phyloP scores from a whole-genome alignment of 2,888 invertebrate species.

The Drosophila cognata region DNA sequence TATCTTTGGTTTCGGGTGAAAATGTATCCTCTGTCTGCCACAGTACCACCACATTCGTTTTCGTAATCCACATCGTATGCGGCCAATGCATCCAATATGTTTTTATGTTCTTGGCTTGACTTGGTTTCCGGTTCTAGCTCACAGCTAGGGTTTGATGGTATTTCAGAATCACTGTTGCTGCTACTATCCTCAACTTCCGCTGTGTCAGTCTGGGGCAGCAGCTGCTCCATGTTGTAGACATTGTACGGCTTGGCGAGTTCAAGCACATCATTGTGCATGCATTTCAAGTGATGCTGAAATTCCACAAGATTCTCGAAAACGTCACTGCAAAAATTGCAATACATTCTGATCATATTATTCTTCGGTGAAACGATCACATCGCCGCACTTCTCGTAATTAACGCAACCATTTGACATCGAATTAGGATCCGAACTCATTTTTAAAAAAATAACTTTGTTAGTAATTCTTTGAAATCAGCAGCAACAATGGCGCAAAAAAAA shows the following conservation, averaged over 20 bases:
- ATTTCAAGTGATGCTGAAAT: slow-evolving; percentile 67
- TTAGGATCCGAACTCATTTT: slow-evolving; percentile 52
- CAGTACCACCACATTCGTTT: neutral
- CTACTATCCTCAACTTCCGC: slow-evolving; percentile 14
- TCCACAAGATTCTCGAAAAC: slow-evolving; percentile 48
- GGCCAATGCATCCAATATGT: slow-evolving; percentile 12
- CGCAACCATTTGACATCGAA: slow-evolving; percentile 19
- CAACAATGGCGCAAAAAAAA: slow-evolving; percentile 15
- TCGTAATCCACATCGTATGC: slow-evolving; percentile 21
- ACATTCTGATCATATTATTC: slow-evolving; percentile 55
- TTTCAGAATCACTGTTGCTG: slow-evolving; percentile 19
- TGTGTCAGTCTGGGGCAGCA: slow-evolving; percentile 35
- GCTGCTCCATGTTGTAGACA: slow-evolving; percentile 67
- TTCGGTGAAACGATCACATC: slow-evolving; percentile 66
- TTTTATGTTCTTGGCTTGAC: neutral
- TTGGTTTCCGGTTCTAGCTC: neutral
- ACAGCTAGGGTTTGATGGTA: slow-evolving; percentile 6
- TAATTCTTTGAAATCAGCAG: slow-evolving; percentile 1
- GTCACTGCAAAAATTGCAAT: slow-evolving; percentile 63
- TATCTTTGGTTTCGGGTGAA: neutral
- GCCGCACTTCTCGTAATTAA: slow-evolving; percentile 71
- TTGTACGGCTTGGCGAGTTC: slow-evolving; percentile 45
- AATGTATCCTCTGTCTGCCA: slow-evolving; percentile 2
- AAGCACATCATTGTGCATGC: slow-evolving; percentile 54
- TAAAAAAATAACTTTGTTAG: neutral